phyloP scores from a whole-genome alignment of 1,140 invertebrate genomes.

The Anoplolepis gracilipes region DNA sequence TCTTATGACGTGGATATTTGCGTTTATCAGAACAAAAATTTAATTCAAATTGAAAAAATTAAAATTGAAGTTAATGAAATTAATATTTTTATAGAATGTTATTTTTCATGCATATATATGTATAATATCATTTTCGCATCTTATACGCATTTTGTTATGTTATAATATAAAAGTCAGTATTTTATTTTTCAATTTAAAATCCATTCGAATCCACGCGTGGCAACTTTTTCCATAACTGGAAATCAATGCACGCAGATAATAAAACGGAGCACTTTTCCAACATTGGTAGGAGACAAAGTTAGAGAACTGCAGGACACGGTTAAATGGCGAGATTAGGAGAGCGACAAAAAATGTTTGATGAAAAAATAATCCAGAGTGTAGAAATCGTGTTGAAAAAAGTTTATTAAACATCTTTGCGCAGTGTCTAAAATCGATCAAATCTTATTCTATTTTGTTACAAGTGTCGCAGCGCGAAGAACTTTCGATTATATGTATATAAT shows the following conservation, averaged over 20 bases:
- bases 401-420: constrained; percentile 52
- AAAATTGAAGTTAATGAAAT: neutral
- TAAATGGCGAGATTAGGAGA: neutral
- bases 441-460: constrained; percentile 45
- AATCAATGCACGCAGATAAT: constrained; percentile 13
- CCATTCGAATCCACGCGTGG: neutral
- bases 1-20: neutral
- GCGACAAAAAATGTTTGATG: neutral
- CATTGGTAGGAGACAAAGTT: neutral
- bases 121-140: too few species aligned
- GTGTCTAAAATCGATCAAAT: constrained; percentile 41
- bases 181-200: constrained; percentile 11
- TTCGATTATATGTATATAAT: too few species aligned
- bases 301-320: neutral
- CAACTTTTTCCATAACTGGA: constrained; percentile 7
- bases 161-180: neutral
- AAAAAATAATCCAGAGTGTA: constrained; percentile 15
- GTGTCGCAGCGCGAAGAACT: constrained; percentile 24
- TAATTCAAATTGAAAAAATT: neutral
- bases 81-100: neutral
- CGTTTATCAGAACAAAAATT: neutral
- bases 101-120: neutral
- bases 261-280: neutral
- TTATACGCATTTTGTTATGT: neutral
- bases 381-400: constrained; percentile 49